These are phyloP conservation scores for Athetis lepigone DNA, from an alignment of 2,888 invertebrate genomes.

Conservation along the genomic window DNA sequence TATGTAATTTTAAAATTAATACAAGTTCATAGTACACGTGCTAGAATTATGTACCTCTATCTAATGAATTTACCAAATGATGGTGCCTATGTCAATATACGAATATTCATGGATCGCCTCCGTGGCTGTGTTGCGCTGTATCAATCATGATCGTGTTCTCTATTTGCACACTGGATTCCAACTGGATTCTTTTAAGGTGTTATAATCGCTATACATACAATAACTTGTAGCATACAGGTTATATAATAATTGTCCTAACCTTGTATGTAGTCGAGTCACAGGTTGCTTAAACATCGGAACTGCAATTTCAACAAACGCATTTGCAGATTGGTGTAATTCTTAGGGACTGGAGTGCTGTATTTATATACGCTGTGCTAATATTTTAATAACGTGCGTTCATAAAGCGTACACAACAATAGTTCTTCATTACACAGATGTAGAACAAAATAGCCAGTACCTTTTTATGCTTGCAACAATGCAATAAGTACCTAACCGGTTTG, in stretches of 20 bases:
- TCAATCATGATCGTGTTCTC: conserved; percentile 2
- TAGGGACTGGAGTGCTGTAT: conserved; percentile 4
- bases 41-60: too few species aligned
- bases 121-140: not conserved
- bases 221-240: conserved; percentile 35
- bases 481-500: not conserved
- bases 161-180: conserved; percentile 40
- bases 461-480: not conserved
- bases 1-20: too few species aligned
- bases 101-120: not conserved
- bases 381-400: conserved; percentile 24
- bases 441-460: conserved; percentile 10
- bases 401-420: too few species aligned
- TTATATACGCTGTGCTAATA: conserved; percentile 23
- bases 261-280: conserved; percentile 29
- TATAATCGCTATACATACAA: conserved; percentile 37
- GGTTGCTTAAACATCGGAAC: conserved; percentile 31
- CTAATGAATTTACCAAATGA: too few species aligned
- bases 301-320: conserved; percentile 19
- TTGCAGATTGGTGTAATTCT: conserved; percentile 15
- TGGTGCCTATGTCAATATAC: too few species aligned
- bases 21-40: not conserved
- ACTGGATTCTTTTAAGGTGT: conserved; percentile 50
- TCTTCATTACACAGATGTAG: conserved; percentile 1
- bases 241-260: conserved; percentile 40